A percentile compares a stretch with the other conserved stretches of the same genome.
These are phyloP conservation scores for Ispidina picta DNA, from an alignment of 2,797 vertebrate species.

Conservation along the genomic window DNA sequence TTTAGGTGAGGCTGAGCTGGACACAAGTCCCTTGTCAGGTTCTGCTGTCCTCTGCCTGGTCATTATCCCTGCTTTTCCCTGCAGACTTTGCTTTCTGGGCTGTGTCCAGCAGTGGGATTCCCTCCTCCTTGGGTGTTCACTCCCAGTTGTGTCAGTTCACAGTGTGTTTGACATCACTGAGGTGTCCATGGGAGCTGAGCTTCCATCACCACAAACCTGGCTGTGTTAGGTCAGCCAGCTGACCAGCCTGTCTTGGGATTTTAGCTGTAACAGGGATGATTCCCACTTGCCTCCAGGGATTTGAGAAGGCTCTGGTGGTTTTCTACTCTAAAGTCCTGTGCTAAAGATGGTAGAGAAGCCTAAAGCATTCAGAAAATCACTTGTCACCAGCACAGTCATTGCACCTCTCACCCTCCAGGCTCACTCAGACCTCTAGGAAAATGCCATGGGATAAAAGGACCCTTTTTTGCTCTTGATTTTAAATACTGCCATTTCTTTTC, in stretches of 20 bases:
- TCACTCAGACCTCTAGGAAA: not conserved
- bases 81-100: not conserved
- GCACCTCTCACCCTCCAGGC: not conserved
- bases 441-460: not conserved
- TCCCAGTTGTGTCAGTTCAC: not conserved
- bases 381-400: not conserved
- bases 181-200: not conserved
- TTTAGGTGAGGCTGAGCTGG: conserved; percentile 77
- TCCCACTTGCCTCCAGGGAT: not conserved
- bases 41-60: not conserved
- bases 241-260: not conserved
- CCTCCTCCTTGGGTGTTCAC: not conserved
- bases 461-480: not conserved
- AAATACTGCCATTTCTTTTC: not conserved
- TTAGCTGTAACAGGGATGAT: not conserved
- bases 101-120: not conserved
- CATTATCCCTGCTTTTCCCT: not conserved
- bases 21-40: not conserved
- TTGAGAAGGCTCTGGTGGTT: not conserved
- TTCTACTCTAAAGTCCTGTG: not conserved
- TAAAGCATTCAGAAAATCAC: not conserved
- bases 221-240: not conserved
- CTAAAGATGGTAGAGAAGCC: not conserved
- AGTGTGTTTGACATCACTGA: not conserved
- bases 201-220: not conserved